Evolutionary conservation across 2,113 vertebrate species (phyloP), one percentile per base, ranked within the genome.

Genomic region (Pterocles burchelli): DNA sequence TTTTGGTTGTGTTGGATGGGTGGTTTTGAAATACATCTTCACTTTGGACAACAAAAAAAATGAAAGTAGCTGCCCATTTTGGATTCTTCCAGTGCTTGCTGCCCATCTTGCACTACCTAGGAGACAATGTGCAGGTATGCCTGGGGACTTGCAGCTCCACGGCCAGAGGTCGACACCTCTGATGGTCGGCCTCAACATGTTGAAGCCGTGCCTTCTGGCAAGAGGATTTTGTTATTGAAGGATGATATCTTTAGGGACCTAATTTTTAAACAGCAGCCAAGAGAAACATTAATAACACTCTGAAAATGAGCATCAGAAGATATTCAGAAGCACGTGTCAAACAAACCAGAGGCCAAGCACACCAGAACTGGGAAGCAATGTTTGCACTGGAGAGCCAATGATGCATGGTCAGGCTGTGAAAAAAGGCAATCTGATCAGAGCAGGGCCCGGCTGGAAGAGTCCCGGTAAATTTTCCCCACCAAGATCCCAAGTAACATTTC

Each of bases 291-390:
- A 93, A 41, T 49, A 86, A 62, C 49, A 15, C 57, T 94, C 76
- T 84, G 80, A 92, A 94, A 95, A 89, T 46, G 91, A 95, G 70
- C 87, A 91, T 95, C 94, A 89, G 91, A 93, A 95, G 89, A 92
- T 81, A 90, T 92, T 95, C 94, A 95, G 94, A 94, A 96, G 91
- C 94, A 85, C 89, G 92, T 92, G 94, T 97, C 94, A 96, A 96
- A 96, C 89, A 97, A 95, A 89, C 41, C 89, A 68, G 77, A 92
- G 73, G 94, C 89, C 93, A 94, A 89, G 72, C 26, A 67, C 84
- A 78, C 83, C 61, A 93, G 74, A 78, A 65, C 84, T 84, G 58
- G 80, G 57, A 89, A 87, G 94, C 11, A n/a, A 36, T 89, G 49
- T 96, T 96, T 95, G 94, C 89, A 18, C 94, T 94, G 84, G 84